These are phyloP conservation scores for Lagopus leucura DNA, from an alignment of 2,113 vertebrate species.

Conservation along the genomic window DNA sequence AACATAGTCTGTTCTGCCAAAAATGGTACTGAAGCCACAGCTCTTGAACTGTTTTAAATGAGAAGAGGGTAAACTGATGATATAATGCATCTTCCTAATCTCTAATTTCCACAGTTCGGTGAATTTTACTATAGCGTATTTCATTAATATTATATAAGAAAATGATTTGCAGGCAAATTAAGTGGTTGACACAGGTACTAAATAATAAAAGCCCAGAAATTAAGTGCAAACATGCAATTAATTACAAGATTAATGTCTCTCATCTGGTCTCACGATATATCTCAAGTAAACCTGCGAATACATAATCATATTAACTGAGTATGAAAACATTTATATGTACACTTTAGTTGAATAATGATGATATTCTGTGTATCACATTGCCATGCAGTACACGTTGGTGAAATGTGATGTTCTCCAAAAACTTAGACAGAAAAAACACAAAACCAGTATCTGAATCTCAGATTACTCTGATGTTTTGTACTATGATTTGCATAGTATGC, in stretches of 20 bases:
- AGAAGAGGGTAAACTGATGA: slow-evolving; percentile 4
- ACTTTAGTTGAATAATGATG: not conserved
- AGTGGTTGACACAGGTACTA: slow-evolving; percentile 66
- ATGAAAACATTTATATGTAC: slow-evolving; percentile 33
- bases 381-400: not conserved
- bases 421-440: not conserved
- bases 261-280: not conserved
- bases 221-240: slow-evolving; percentile 42
- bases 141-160: slow-evolving; percentile 58
- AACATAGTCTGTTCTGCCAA: not conserved
- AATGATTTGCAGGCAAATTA: slow-evolving; percentile 59
- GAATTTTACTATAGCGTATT: slow-evolving; percentile 47
- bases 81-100: slow-evolving; percentile 37
- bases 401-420: not conserved
- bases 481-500: not conserved
- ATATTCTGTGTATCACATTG: not conserved
- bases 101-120: slow-evolving; percentile 48
- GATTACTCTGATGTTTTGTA: not conserved
- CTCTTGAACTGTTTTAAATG: slow-evolving; percentile 17
- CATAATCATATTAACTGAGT: not conserved
- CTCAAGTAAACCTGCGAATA: not conserved
- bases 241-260: slow-evolving; percentile 33
- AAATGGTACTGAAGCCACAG: not conserved
- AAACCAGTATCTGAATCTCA: not conserved
- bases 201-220: slow-evolving; percentile 70